Percentiles rank a stretch among this genome's conserved stretches.
Conservation (phyloP, 2,797 vertebrate species). For the Enteromius trimaculatus region DNA sequence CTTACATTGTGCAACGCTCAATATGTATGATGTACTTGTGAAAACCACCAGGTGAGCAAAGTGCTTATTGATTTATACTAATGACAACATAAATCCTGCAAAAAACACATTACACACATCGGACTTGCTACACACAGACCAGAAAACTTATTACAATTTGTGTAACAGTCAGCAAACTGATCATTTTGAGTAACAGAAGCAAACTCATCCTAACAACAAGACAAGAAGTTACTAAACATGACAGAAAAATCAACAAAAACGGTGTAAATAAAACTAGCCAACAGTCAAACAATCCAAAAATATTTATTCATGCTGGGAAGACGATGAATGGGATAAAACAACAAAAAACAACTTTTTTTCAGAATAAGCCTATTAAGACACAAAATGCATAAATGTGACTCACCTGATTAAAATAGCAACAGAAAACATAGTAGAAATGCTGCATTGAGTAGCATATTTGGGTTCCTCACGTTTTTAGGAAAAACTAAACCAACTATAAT, state of each 20-base stretch:
- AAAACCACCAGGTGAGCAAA: slow-evolving; percentile 3
- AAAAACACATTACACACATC: neutral
- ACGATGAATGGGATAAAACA: neutral
- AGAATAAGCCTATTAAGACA: neutral
- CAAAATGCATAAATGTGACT: neutral
- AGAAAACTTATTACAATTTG: neutral
- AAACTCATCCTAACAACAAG: neutral
- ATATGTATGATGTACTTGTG: neutral
- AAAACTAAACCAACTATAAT: neutral
- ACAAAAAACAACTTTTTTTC: neutral
- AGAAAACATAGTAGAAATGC: neutral
- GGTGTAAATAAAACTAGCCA: neutral
- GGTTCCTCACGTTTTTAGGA: neutral
- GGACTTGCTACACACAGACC: neutral
- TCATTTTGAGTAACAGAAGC: neutral
- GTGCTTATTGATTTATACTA: neutral
- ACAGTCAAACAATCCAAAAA: neutral
- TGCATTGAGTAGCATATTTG: neutral
- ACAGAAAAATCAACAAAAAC: neutral
- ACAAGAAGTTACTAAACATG: neutral
- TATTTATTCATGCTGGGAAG: neutral
- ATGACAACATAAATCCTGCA: neutral
- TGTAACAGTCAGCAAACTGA: neutral
- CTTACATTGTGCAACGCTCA: neutral
- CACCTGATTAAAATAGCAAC: neutral